Conservation (phyloP, 1,140 invertebrate species). For the Tetragonula clypearis region DNA sequence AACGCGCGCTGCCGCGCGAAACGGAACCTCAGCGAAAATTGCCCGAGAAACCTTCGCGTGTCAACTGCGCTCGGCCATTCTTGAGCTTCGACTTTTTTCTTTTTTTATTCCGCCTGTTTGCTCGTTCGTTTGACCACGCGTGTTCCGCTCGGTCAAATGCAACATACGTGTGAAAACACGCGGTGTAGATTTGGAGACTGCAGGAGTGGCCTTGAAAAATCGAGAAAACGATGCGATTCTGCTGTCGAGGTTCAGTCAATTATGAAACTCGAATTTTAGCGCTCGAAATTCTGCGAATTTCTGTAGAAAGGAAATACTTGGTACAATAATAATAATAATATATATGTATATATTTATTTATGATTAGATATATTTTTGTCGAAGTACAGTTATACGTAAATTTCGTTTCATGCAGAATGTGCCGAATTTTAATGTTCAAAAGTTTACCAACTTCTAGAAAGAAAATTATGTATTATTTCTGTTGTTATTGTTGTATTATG, state of each 20-base stretch:
- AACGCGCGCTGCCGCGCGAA: slow-evolving; percentile 56
- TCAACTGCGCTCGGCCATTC: neutral
- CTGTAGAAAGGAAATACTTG: too few species aligned
- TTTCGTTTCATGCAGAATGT: too few species aligned
- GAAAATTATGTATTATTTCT: too few species aligned
- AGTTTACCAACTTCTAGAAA: too few species aligned
- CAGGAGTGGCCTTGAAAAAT: neutral
- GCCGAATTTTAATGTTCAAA: too few species aligned
- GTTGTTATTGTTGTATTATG: too few species aligned
- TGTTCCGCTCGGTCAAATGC: neutral
- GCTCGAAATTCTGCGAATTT: too few species aligned
- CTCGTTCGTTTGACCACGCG: neutral
- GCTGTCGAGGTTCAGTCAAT: neutral
- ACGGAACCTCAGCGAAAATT: slow-evolving; percentile 26
- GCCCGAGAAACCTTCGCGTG: slow-evolving; percentile 29
- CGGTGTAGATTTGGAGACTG: neutral
- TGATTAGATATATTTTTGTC: too few species aligned
- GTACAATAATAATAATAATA: too few species aligned
- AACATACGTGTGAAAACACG: neutral
- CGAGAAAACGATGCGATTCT: neutral
- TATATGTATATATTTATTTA: too few species aligned
- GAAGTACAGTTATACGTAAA: too few species aligned
- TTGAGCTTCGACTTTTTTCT: neutral
- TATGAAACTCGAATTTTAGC: too few species aligned
- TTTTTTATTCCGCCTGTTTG: neutral